Conservation (phyloP, 2,888 invertebrate genomes). For the Harpalus rubripes region DNA sequence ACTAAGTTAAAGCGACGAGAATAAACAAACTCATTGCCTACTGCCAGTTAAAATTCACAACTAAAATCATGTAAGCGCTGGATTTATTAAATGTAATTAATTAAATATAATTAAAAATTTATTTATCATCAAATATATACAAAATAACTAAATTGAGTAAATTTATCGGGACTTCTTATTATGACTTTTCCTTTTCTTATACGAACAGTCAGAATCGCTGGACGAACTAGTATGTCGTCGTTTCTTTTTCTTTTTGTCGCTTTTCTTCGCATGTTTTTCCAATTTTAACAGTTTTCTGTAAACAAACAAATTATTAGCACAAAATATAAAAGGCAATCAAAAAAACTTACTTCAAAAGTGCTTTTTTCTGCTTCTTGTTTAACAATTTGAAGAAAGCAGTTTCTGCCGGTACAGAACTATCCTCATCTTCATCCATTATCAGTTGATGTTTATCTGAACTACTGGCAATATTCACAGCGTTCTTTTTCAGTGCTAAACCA, state of each 20-base stretch:
- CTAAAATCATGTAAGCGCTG: not conserved
- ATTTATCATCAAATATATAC: slow-evolving; percentile 2
- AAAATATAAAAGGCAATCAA: slow-evolving; percentile 39
- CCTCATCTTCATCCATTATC: slow-evolving; percentile 80
- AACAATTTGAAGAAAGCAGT: slow-evolving; percentile 90
- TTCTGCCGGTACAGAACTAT: slow-evolving; percentile 82
- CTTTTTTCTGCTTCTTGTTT: slow-evolving; percentile 93
- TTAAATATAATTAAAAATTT: slow-evolving; percentile 15
- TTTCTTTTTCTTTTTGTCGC: slow-evolving; percentile 71
- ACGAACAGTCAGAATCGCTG: slow-evolving; percentile 32
- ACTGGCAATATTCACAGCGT: slow-evolving; percentile 79
- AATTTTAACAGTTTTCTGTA: slow-evolving; percentile 84
- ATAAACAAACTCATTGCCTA: slow-evolving; percentile 8
- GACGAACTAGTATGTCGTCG: slow-evolving; percentile 17
- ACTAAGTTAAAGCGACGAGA: not conserved
- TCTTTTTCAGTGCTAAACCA: slow-evolving; percentile 92
- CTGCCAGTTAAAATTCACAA: not conserved
- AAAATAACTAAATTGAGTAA: not conserved
- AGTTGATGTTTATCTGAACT: slow-evolving; percentile 80
- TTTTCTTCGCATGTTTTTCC: slow-evolving; percentile 77
- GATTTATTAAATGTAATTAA: not conserved
- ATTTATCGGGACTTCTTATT: slow-evolving; percentile 41
- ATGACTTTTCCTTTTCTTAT: slow-evolving; percentile 41
- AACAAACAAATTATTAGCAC: slow-evolving; percentile 70
- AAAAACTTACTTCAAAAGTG: slow-evolving; percentile 86